Evolutionary conservation across 2,888 invertebrate genomes (phyloP), one percentile per base, ranked within the genome.

Genomic region (Lepetodrilus schrolli): DNA sequence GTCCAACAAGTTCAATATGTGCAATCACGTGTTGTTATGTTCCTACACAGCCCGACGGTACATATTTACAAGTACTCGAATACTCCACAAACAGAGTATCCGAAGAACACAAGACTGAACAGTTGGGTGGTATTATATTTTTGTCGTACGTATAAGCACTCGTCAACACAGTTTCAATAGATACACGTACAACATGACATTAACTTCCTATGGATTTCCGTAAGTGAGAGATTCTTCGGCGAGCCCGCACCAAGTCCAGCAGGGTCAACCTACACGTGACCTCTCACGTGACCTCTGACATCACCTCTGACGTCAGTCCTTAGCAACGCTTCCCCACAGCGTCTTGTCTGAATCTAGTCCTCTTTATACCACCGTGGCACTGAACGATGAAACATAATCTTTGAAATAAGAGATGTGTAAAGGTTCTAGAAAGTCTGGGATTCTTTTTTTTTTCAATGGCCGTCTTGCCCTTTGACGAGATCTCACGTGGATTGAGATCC

Each of bases 1-100:
- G 26, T 58, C 58, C 58, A 58, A 58, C 58, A 58, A 58, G 58
- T 26, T 58, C 58, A 58, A 58, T 34, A 58, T 58, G 58, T 58
- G 10, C 58, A 58, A 30, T 21, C 58, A 58, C 30, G 17, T 58
- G 26, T 58, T 7, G n/a, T 51, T n/a, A 58, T 17, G 34, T 10
- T 58, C 34, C 3, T 58, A 58, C 58, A 58, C 58, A 58, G 17
- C 17, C 58, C 34, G 34, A 17, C 30, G 26, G 30, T 58, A 58
- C 58, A 58, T 58, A 58, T 58, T 58, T 58, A 58, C 58, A 58
- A 17, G n/a, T 17, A 34, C n/a, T 58, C 13, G n/a, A 4, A 43
- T 4, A 43, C 43, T 13, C 43, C 13, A 43, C 43, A 43, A 13
- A 10, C n/a, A 17, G 43, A 43, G 43, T 43, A 43, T 43, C 17